Conservation (phyloP, 2,888 invertebrate genomes). For the Pseudoips prasinana region DNA sequence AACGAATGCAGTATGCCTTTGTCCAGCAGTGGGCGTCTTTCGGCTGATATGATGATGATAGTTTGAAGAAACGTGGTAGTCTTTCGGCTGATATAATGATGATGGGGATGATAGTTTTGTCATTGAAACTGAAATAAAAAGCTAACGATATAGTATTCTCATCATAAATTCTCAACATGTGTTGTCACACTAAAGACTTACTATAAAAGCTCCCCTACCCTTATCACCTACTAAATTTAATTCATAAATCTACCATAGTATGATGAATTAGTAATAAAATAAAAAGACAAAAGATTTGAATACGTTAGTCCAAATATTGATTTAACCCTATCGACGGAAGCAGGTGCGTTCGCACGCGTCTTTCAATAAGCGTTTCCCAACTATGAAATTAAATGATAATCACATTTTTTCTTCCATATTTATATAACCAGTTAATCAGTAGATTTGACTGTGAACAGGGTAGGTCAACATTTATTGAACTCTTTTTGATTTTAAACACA, state of each 20-base stretch:
- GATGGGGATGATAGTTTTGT: too few species aligned
- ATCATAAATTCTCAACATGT: too few species aligned
- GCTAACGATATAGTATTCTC: too few species aligned
- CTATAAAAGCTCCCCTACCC: not conserved
- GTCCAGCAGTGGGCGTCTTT: too few species aligned
- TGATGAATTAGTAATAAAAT: constrained; percentile 1
- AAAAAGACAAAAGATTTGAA: constrained; percentile 67
- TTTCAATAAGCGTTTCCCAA: constrained; percentile 72
- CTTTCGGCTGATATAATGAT: too few species aligned
- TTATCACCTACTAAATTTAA: not conserved
- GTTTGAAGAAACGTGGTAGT: too few species aligned
- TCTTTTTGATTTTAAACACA: not conserved
- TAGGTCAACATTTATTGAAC: constrained; percentile 43
- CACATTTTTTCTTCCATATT: constrained; percentile 71
- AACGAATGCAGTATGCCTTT: too few species aligned
- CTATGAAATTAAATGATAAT: constrained; percentile 83
- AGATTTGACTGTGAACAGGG: constrained; percentile 54
- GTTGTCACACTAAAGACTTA: too few species aligned
- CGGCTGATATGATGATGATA: too few species aligned
- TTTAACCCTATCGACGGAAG: constrained; percentile 81
- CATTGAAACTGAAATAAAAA: too few species aligned
- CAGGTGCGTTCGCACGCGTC: constrained; percentile 75
- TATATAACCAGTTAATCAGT: constrained; percentile 72
- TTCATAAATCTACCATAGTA: not conserved
- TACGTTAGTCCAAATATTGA: constrained; percentile 79